Evolutionary conservation across 2,888 invertebrate genomes (phyloP).

Genomic region (Mechanitis mazaeus): DNA sequence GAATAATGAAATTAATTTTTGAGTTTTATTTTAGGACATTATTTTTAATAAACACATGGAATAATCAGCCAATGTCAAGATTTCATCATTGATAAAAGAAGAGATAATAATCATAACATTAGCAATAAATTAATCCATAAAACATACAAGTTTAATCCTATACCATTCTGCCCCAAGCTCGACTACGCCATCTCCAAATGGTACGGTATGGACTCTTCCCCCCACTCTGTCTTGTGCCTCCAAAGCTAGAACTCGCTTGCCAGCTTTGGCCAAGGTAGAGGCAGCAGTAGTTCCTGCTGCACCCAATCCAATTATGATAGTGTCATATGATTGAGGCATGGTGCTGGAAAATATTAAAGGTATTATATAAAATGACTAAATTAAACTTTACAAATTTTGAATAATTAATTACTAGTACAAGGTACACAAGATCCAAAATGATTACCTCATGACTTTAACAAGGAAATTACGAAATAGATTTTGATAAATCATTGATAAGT

Average conservation of each 20-base stretch:
- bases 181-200: conserved; percentile 53
- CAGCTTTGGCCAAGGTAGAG: conserved; percentile 44
- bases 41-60: too few relatives aligned
- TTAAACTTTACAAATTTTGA: too few relatives aligned
- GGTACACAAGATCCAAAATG: too few relatives aligned
- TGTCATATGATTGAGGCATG: conserved; percentile 45
- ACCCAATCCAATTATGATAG: conserved; percentile 57
- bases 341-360: conserved; percentile 30
- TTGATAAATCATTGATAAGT: too few relatives aligned
- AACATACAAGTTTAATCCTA: conserved; percentile 19
- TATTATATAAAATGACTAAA: background rate
- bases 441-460: too few relatives aligned
- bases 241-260: conserved; percentile 49
- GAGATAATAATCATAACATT: background rate
- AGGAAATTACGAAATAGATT: too few relatives aligned
- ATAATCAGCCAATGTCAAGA: too few relatives aligned
- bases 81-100: background rate
- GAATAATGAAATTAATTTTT: background rate
- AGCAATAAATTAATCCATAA: conserved; percentile 1
- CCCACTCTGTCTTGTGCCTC: conserved; percentile 56
- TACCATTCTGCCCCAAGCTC: conserved; percentile 66
- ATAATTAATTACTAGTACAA: too few relatives aligned
- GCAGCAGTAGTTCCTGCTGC: conserved; percentile 53
- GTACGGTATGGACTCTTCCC: conserved; percentile 55
- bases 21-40: too few relatives aligned